phyloP scores from a whole-genome alignment of 2,113 vertebrate genomes.

The Thunnus maccoyii region DNA sequence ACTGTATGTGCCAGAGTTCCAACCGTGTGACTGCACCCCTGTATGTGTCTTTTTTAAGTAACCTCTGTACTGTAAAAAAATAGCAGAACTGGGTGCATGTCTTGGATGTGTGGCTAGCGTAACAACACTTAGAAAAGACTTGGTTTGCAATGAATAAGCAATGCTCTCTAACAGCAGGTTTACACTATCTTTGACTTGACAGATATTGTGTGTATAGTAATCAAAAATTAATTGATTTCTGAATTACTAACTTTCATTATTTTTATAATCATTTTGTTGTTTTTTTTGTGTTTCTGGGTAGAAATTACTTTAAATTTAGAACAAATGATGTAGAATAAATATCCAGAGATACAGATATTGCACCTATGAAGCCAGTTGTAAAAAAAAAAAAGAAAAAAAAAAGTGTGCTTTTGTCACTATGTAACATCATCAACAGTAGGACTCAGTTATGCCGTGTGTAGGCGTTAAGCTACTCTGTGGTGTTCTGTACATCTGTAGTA shows the following conservation, averaged over 20 bases:
- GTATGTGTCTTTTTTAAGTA: constrained; percentile 12
- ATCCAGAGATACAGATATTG: constrained; percentile 37
- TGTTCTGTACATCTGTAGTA: constrained; percentile 93
- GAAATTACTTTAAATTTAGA: constrained; percentile 53
- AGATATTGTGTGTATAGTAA: constrained; percentile 68
- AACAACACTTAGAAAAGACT: constrained; percentile 43
- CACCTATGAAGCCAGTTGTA: constrained; percentile 60
- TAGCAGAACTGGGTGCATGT: constrained; percentile 56
- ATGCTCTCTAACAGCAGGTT: constrained; percentile 67
- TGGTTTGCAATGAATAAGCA: constrained; percentile 52
- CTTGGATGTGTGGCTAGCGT: constrained; percentile 21
- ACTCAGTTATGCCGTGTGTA: constrained; percentile 85
- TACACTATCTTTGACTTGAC: constrained; percentile 67
- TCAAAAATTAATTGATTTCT: constrained; percentile 55
- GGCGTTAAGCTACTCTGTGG: constrained; percentile 87
- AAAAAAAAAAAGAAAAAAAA: constrained; percentile 25
- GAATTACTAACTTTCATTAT: constrained; percentile 75
- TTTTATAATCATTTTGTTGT: constrained; percentile 65
- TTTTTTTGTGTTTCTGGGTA: constrained; percentile 54
- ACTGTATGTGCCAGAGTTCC: constrained; percentile 34
- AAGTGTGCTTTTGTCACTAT: constrained; percentile 62
- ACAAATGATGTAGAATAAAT: constrained; percentile 52
- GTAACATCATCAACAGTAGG: constrained; percentile 84
- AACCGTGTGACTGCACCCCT: constrained; percentile 21
- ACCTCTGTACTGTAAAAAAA: constrained; percentile 37